Conservation (phyloP, 1,140 invertebrate species). For the Nomia melanderi region DNA sequence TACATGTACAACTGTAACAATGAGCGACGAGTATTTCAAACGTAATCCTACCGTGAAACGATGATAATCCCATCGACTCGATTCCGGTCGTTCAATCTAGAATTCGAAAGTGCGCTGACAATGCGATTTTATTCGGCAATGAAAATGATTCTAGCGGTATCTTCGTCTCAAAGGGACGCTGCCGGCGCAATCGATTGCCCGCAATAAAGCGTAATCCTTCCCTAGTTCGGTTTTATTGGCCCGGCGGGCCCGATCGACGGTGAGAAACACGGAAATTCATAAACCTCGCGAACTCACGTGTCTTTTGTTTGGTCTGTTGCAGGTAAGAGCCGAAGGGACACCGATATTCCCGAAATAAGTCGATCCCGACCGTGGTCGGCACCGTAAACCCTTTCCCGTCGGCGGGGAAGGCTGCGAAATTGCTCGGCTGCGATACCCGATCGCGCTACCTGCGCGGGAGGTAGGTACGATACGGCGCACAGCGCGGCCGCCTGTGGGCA, state of each 20-base stretch:
- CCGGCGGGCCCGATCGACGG: background rate
- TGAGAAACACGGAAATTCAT: background rate
- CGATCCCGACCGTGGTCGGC: background rate
- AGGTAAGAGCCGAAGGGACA: constrained; percentile 21
- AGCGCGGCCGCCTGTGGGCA: too few species aligned
- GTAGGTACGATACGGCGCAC: too few species aligned
- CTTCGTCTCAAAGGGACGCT: too few species aligned
- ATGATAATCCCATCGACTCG: too few species aligned
- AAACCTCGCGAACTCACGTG: background rate
- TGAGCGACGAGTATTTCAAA: too few species aligned
- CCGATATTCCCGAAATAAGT: background rate
- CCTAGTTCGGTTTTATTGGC: background rate
- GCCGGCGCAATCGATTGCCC: background rate
- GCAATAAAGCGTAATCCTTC: background rate
- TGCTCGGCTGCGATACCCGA: background rate
- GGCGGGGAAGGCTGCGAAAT: background rate
- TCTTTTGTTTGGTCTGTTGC: constrained; percentile 24
- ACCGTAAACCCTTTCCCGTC: constrained; percentile 20
- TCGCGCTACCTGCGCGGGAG: background rate
- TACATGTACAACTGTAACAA: too few species aligned
- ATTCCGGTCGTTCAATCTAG: too few species aligned
- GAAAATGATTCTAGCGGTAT: background rate
- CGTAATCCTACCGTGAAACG: too few species aligned
- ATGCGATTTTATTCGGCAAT: too few species aligned
- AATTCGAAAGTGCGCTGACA: too few species aligned